Percentiles rank a stretch among this genome's conserved stretches.
Conservation (phyloP, 2,113 vertebrate species). For the Equus przewalskii region DNA sequence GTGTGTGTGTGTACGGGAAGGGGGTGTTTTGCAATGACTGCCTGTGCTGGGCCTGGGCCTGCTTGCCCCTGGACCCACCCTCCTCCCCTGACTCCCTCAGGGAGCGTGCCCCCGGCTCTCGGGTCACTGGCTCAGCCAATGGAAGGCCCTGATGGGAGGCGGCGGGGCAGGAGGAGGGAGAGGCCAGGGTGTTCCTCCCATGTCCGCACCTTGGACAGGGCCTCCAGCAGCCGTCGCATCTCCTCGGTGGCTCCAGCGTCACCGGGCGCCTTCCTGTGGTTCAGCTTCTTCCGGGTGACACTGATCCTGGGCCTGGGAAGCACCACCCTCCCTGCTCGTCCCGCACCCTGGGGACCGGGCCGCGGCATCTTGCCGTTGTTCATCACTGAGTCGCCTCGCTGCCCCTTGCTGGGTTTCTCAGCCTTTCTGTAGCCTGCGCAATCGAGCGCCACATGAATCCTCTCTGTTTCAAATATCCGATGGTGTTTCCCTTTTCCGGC, state of each 20-base stretch:
- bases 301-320: neutral
- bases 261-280: neutral
- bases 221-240: neutral
- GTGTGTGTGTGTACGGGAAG: neutral
- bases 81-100: neutral
- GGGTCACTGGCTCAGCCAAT: neutral
- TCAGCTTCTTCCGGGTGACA: neutral
- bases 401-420: neutral
- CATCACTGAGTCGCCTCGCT: neutral
- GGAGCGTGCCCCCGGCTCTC: neutral
- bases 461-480: neutral
- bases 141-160: neutral
- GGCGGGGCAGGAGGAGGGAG: neutral
- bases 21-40: neutral
- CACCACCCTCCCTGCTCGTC: neutral
- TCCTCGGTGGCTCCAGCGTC: neutral
- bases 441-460: neutral
- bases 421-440: neutral
- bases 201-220: neutral
- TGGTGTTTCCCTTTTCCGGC: neutral
- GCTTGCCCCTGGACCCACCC: neutral
- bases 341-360: too few species aligned
- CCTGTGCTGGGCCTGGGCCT: neutral
- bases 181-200: rapidly evolving
- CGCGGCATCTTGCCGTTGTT: neutral